Base-by-base conservation (phyloP, 2,113 vertebrate species). In the Damaliscus lunatus region DNA sequence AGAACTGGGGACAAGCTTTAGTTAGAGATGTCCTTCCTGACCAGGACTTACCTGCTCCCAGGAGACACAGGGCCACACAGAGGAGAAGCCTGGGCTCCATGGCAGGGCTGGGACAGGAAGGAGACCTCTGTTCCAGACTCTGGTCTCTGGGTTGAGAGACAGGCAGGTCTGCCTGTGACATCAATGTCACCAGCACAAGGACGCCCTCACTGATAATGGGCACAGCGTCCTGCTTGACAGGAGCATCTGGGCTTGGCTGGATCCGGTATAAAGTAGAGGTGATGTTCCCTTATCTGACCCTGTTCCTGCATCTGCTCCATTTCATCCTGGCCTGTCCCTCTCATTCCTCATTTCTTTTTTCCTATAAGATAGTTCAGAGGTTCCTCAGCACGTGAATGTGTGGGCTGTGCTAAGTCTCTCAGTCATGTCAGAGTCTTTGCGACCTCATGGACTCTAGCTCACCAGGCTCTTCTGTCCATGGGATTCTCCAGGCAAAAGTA, bases 11-110 rank as follows among this genome's bases (percentile, higher is more conserved):
- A 36, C 17, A 31, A 17, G 16, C 3, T 46, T 64, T 7, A n/a
- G 10, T 48, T 19, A 16, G 19, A 48, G 31, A n/a, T 3, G 40
- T 43, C 48, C 40, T 89, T 85, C 89, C 67, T 71, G 16, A 29
- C 55, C 9, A 10, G 46, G 29, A 62, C 64, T 88, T 23, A 93
- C 97, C 67, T 81, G 78, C 36, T 93, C 59, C 40, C 15, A 97
- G 36, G 40, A 96, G 43, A 62, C 53, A 89, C 21, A 97, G n/a
- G 7, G 46, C 31, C 59, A 93, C 33, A 31, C 3, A 52, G 21
- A 36, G 40, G 10, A 93, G 87, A 31, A 89, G 53, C 23, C 91
- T 64, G 50, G 5, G 48, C 59, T 3, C 36, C 96, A 96, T 90
- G 50, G 50, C 52, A n/a, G 40, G 33, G 3, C 31, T 19, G 11